Evolutionary conservation across 2,888 invertebrate genomes (phyloP).

Genomic region (Lasioglossum lativentre): DNA sequence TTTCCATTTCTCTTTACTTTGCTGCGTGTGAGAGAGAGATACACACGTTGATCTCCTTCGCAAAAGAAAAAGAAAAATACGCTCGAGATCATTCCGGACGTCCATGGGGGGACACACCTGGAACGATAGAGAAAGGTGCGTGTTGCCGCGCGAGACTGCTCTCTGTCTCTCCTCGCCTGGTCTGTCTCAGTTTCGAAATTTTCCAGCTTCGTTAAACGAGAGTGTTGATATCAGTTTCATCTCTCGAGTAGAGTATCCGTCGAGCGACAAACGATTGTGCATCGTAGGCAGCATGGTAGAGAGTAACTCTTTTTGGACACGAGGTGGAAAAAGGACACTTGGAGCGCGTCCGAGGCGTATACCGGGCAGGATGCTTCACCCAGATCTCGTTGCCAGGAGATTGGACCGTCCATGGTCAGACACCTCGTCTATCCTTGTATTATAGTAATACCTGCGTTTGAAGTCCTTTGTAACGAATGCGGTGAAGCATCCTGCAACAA

Average conservation of each 20-base stretch:
- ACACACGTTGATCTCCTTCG: not conserved
- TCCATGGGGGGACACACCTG: slow-evolving; percentile 24
- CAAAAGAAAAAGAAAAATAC: not conserved
- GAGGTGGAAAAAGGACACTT: slow-evolving; percentile 4
- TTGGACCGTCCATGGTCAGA: not conserved
- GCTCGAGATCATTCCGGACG: not conserved
- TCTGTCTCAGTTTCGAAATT: not conserved
- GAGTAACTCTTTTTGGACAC: slow-evolving; percentile 5
- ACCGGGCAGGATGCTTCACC: not conserved
- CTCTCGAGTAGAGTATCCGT: slow-evolving; percentile 12
- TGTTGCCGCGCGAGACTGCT: slow-evolving; percentile 20
- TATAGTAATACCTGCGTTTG: too few relatives aligned
- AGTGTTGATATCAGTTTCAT: not conserved
- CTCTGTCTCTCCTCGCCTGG: slow-evolving; percentile 11
- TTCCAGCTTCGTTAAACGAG: slow-evolving; percentile 15
- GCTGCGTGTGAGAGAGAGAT: slow-evolving; percentile 24
- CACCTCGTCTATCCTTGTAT: too few relatives aligned
- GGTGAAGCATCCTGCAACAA: not conserved
- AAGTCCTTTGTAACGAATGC: too few relatives aligned
- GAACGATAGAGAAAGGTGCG: slow-evolving; percentile 44
- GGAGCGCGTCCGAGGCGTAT: slow-evolving; percentile 38
- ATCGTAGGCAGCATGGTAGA: slow-evolving; percentile 45
- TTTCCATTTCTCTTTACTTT: not conserved
- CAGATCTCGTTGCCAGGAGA: not conserved
- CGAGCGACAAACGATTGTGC: slow-evolving; percentile 10